Base-by-base conservation (phyloP, 2,888 invertebrate genomes). In the Volucella zonaria region DNA sequence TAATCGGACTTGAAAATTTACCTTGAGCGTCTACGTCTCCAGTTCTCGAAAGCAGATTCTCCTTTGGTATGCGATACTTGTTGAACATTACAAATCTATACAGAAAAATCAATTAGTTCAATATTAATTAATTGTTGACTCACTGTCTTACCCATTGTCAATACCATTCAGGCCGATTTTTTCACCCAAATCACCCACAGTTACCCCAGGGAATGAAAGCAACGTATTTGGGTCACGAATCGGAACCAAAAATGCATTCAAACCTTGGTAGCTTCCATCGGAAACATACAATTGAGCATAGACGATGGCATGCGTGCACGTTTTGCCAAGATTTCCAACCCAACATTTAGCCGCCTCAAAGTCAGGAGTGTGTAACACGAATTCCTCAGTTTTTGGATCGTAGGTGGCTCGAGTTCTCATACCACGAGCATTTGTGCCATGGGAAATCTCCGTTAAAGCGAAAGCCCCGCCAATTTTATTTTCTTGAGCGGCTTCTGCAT, bases 141-240 rank as follows among this genome's bases (percentile, higher is more conserved):
- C 1, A n/a, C 9, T 0, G 1, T 82, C 88, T 86, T 86, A 96
- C 96, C 99, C 99, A 93, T 99, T 99, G 90, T 99, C 99, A 51
- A 98, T 92, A 2, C 97, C 98, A 91, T 98, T 97, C 9, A 97
- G 93, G 0, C 97, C 98, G 52, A 97, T 93, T 92, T 99, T 99
- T 90, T 96, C 96, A 0, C 99, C 99, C 92, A 99, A 94, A 90
- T 99, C 98, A 0, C 98, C 98, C 0, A 98, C 96, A 0, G 93
- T 94, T 0, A 99, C 94, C 0, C 98, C 97, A 0, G 96, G 95
- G 89, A 93, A 94, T 0, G 97, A 94, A 68, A 94, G 89, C 89
- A 96, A 90, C 0, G 96, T 96, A 76, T 93, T 92, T 0, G 95
- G 94, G 91, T 97, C 95, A 3, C 98, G 93, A 81, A 99, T 93